These are phyloP conservation scores for Trachelus iudaicus DNA, from an alignment of 2,888 invertebrate genomes.

Conservation along the genomic window DNA sequence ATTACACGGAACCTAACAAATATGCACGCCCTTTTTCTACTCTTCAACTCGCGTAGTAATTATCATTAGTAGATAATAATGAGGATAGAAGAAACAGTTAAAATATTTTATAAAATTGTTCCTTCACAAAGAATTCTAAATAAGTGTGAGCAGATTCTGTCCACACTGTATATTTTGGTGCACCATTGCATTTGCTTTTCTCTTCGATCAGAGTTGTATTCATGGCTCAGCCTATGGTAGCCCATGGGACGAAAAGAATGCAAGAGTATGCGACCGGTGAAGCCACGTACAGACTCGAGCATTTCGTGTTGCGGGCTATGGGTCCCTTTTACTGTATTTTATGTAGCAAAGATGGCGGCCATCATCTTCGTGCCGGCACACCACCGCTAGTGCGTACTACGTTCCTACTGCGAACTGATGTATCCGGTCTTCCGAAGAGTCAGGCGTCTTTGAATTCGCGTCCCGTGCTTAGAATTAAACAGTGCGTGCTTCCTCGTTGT, in stretches of 20 bases:
- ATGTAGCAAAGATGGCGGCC: conserved; percentile 1
- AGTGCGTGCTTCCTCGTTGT: background rate
- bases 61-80: no score
- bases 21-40: no score
- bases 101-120: no score
- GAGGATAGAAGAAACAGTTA: no score
- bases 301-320: background rate
- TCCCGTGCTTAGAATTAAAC: background rate
- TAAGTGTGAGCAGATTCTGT: no score
- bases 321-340: background rate
- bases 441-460: background rate
- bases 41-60: no score
- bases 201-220: background rate
- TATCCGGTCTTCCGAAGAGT: background rate
- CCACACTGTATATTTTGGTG: no score
- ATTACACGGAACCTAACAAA: no score
- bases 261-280: background rate
- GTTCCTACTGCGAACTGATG: background rate
- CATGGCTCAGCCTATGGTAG: background rate
- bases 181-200: background rate
- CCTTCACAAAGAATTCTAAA: no score
- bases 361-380: background rate
- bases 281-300: background rate
- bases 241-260: background rate
- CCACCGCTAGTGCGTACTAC: background rate